Evolutionary conservation across 2,797 vertebrate genomes (phyloP).

Genomic region (Rallus crepitans): DNA sequence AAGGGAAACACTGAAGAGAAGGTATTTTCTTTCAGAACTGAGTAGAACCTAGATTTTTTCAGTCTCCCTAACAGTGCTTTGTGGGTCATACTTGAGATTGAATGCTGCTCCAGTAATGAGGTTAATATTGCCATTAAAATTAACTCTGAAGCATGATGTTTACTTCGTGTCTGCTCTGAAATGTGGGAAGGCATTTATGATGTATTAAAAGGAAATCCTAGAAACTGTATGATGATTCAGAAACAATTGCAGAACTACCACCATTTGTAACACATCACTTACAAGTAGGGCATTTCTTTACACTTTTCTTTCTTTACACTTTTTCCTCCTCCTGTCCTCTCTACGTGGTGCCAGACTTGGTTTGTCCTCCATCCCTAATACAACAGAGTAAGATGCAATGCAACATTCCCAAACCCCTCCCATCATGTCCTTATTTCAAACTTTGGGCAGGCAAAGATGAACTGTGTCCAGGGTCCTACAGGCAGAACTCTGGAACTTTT

Average conservation of each 20-base stretch:
- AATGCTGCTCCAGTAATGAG: background rate
- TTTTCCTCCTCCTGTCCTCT: background rate
- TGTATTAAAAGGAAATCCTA: too few relatives aligned
- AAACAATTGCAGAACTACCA: too few relatives aligned
- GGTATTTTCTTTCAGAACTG: background rate
- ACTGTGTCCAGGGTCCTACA: background rate
- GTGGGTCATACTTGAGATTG: background rate
- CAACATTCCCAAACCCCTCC: background rate
- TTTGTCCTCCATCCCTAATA: background rate
- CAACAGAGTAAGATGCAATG: background rate
- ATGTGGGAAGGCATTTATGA: background rate
- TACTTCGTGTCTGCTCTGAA: background rate
- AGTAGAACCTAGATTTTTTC: background rate
- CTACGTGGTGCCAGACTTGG: rapidly evolving
- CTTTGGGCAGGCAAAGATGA: background rate
- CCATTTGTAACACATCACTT: background rate
- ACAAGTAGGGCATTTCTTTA: background rate
- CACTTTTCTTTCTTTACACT: background rate
- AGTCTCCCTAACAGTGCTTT: background rate
- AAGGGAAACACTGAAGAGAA: background rate
- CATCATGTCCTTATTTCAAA: background rate
- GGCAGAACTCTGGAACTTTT: background rate
- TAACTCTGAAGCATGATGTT: background rate
- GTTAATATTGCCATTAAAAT: constrained; percentile 1
- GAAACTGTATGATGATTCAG: too few relatives aligned